A percentile compares a stretch with the other conserved stretches of the same genome.
Evolutionary conservation across 1,140 invertebrate genomes (phyloP).

Genomic region (Pogonus chalceus): DNA sequence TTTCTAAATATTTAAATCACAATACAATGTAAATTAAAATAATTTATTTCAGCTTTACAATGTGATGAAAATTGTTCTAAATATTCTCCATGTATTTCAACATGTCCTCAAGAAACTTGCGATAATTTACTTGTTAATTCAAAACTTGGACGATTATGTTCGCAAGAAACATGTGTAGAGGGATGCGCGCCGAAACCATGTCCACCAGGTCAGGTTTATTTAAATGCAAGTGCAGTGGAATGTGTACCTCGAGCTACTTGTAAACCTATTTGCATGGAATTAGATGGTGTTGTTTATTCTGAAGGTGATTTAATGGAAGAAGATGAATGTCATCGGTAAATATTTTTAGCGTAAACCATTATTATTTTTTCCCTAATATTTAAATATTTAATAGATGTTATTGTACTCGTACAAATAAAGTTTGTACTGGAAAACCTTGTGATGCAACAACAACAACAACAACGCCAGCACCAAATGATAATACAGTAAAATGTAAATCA

Average conservation of each 20-base stretch:
- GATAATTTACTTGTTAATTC: conserved; percentile 59
- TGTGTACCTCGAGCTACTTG: conserved; percentile 66
- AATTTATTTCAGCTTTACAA: conserved; percentile 60
- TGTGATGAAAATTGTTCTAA: conserved; percentile 68
- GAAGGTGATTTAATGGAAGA: conserved; percentile 68
- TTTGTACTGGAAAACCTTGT: conserved; percentile 62
- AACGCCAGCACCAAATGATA: conserved; percentile 13
- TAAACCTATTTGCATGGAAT: conserved; percentile 56
- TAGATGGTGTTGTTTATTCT: conserved; percentile 53
- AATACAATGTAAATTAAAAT: too few species aligned
- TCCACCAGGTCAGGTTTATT: conserved; percentile 54
- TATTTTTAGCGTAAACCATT: too few species aligned
- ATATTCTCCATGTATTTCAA: conserved; percentile 70
- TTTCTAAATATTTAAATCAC: conserved; percentile 23
- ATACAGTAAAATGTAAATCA: conserved; percentile 41
- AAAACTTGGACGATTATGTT: conserved; percentile 48
- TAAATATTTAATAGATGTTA: too few species aligned
- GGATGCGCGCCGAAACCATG: conserved; percentile 67
- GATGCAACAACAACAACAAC: conserved; percentile 23
- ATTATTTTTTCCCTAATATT: too few species aligned
- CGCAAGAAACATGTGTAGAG: conserved; percentile 66
- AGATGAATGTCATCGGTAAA: conserved; percentile 67
- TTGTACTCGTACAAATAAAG: conserved; percentile 54
- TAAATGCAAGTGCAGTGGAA: conserved; percentile 53
- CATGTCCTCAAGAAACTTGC: conserved; percentile 74